These are phyloP conservation scores for Chaenocephalus aceratus DNA, from an alignment of 2,113 vertebrate species.

Conservation along the genomic window DNA sequence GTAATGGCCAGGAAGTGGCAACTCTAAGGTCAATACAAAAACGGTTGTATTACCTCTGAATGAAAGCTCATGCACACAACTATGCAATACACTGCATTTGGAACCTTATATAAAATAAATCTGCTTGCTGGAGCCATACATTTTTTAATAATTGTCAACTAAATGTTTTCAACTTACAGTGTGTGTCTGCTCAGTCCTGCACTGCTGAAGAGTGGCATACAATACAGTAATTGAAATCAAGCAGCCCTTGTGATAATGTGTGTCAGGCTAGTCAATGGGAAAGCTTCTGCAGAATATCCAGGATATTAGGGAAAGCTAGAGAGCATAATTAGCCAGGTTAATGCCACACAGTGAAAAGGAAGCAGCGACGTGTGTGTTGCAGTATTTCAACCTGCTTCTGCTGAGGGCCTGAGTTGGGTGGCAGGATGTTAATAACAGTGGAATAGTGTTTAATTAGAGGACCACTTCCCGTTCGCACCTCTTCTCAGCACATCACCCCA, in stretches of 20 bases:
- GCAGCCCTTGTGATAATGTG: constrained; percentile 22
- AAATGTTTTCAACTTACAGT: constrained; percentile 5
- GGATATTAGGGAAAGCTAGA: constrained; percentile 42
- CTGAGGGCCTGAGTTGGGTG: constrained; percentile 61
- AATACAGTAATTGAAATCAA: constrained; percentile 27
- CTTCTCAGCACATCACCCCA: constrained; percentile 79
- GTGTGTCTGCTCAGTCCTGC: constrained; percentile 5
- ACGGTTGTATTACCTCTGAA: not conserved
- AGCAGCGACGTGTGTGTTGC: constrained; percentile 53
- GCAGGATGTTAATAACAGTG: constrained; percentile 97
- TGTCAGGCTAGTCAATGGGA: constrained; percentile 46
- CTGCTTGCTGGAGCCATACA: not conserved
- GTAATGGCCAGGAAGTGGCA: not conserved
- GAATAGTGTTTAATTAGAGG: constrained; percentile 99
- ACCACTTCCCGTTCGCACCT: constrained; percentile 92
- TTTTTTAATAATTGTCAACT: constrained; percentile 3
- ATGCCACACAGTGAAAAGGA: constrained; percentile 55
- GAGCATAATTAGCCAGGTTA: constrained; percentile 73
- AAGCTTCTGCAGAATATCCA: constrained; percentile 30
- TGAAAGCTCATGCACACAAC: not conserved
- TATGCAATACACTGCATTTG: not conserved
- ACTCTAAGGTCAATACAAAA: not conserved
- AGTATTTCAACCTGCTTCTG: constrained; percentile 58
- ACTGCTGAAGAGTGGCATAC: constrained; percentile 12
- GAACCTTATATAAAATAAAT: not conserved